Evolutionary conservation across 2,888 invertebrate genomes (phyloP).

Genomic region (Smittia aterrima): DNA sequence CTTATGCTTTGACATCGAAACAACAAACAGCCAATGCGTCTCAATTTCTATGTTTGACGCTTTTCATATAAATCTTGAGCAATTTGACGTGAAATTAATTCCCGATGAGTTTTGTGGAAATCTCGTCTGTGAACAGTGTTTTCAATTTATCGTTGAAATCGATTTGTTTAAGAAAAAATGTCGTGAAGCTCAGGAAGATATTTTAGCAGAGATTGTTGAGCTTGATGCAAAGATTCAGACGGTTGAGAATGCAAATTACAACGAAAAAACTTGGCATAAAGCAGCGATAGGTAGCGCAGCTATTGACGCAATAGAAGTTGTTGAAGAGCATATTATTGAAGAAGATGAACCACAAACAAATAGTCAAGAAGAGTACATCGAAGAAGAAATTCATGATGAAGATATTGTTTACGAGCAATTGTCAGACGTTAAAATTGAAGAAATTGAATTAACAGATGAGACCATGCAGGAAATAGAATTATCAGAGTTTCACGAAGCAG

Average conservation of each 20-base stretch:
- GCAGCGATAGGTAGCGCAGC: too few relatives aligned
- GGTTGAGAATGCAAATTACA: neutral
- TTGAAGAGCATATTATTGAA: conserved; percentile 30
- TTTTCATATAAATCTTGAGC: neutral
- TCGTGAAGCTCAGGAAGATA: neutral
- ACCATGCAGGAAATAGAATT: too few relatives aligned
- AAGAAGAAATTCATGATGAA: conserved; percentile 3
- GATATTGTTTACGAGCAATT: neutral
- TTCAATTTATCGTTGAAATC: conserved; percentile 5
- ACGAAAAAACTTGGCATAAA: neutral
- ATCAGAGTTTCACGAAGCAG: too few relatives aligned
- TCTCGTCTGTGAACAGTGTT: conserved; percentile 31
- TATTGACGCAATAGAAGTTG: neutral
- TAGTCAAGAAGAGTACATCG: neutral
- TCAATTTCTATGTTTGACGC: neutral
- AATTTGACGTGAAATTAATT: neutral
- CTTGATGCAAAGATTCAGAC: neutral
- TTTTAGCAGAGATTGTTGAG: neutral
- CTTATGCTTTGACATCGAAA: conserved; percentile 9
- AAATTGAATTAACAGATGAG: neutral
- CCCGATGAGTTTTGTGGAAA: neutral
- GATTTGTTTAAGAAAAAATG: conserved; percentile 24
- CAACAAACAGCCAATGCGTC: neutral
- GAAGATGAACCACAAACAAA: neutral
- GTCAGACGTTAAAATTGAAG: neutral